Base-by-base conservation (phyloP, 2,888 invertebrate genomes). In the Pycnomerus fuliginosus region DNA sequence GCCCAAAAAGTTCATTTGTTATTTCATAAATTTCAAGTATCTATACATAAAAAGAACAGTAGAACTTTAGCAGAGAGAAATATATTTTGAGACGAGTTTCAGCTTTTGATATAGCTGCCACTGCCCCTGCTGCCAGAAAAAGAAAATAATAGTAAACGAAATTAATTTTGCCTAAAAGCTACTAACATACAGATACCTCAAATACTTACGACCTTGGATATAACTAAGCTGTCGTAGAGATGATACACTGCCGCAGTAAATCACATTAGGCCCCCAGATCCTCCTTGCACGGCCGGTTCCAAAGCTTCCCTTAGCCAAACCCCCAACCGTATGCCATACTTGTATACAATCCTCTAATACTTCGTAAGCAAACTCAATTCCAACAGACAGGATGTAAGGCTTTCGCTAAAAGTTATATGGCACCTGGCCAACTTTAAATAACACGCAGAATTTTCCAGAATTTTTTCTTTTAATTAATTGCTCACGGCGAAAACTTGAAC, bases 231-330 rank as follows among this genome's bases (percentile, higher is more conserved):
- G 65, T 65, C 64, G 54, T 49, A 47, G 43, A 55, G 55, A 65
- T 65, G 65, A 67, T 62, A 56, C 61, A 67, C 49, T 60, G 56
- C 55, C 35, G 55, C 48, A 47, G 62, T 67, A 65, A 65, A 67
- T 67, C 67, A 67, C 56, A 47, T 47, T 52, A 55, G 60, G 52
- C 52, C 46, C 32, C 37, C 32, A 47, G 51, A 44, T 48, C 38
- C 49, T 48, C 49, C 51, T 33, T 33, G 43, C 34, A 42, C 41
- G 45, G 39, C 22, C 31, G 14, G 23, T 32, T 44, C 44, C 23
- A 39, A 39, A 30, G 38, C 44, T 39, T 15, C 35, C 29, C 41
- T 30, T 27, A 13, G 30, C 22, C 30, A 23, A 20, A 11, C 37
- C 13, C 17, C 16, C 23, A 15, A 24, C 32, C 34, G 40, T 35